Conservation (phyloP, 2,888 invertebrate genomes). For the Archaeoteleia sp. region DNA sequence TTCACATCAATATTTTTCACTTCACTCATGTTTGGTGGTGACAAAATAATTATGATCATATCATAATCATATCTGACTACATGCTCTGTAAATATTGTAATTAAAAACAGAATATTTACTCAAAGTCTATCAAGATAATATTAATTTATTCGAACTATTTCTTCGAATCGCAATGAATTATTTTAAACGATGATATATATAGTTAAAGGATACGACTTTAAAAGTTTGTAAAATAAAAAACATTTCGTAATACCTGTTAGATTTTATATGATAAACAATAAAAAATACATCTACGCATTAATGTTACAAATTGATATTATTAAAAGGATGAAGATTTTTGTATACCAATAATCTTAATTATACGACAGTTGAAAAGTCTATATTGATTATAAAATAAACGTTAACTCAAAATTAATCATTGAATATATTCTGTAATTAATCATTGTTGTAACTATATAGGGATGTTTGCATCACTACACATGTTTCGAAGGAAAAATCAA, state of each 20-base stretch:
- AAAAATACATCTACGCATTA: background rate
- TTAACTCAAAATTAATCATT: background rate
- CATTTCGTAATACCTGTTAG: slow-evolving; percentile 6
- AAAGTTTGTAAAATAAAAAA: slow-evolving; percentile 2
- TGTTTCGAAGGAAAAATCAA: slow-evolving; percentile 5
- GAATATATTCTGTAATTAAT: background rate
- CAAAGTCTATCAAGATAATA: slow-evolving; percentile 4
- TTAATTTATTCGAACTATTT: slow-evolving; percentile 4
- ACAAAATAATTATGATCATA: no score
- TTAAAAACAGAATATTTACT: no score
- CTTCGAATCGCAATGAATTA: background rate
- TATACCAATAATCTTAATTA: background rate
- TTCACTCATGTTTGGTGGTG: no score
- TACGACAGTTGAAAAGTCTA: background rate
- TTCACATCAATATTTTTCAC: no score
- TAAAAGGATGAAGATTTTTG: background rate
- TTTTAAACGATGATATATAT: background rate
- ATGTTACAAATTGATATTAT: background rate
- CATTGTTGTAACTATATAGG: no score
- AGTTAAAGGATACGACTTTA: background rate
- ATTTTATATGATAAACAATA: slow-evolving; percentile 9
- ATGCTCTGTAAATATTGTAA: no score
- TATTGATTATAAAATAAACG: slow-evolving; percentile 5
- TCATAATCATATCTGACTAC: no score
- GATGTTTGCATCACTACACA: slow-evolving; percentile 9